Base-by-base conservation (phyloP, 2,797 vertebrate genomes). In the Acanthurus lineatus region DNA sequence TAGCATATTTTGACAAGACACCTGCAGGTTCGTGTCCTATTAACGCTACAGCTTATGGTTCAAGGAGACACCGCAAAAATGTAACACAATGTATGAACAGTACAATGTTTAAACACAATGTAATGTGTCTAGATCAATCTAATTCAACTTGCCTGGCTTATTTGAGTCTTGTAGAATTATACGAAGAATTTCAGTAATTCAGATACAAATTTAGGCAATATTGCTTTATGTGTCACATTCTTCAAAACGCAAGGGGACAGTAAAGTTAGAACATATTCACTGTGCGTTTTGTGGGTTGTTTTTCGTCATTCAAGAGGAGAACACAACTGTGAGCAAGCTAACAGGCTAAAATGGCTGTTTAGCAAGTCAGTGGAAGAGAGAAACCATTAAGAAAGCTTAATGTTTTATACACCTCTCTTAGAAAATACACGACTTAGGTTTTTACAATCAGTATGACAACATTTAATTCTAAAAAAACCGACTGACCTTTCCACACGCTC, bases 401-500 rank as follows among this genome's bases (percentile, higher is more conserved):
- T 20, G 16, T 49, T 0, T 0, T 1, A 3, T 2, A 1, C 0
- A 6, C 2, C 19, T 53, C 0, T 77, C 9, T 40, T 12, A 12
- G 0, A 7, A 42, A 20, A 57, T 0, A 52, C 2, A 22, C n/a
- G 0, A 0, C 5, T 5, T 4, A 9, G 0, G 5, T 3, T 2
- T 4, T 65, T 3, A 9, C 9, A 63, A 25, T 25, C 1, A 73
- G 0, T 6, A 9, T 14, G 0, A 61, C 5, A 0, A 1, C 44
- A 67, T 74, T 52, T 70, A 25, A 38, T 58, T 1, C 32, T 1
- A 42, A 56, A 1, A 20, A 49, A 73, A 71, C 69, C 51, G 72
- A 70, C 95, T 94, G 93, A 96, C 95, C 95, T 95, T 92, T 95
- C 85, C 87, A 85, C 20, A 85, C 20, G 9, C 20, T 84, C 69